phyloP scores from a whole-genome alignment of 2,888 invertebrate genomes.

The Caenorhabditis zanzibari region DNA sequence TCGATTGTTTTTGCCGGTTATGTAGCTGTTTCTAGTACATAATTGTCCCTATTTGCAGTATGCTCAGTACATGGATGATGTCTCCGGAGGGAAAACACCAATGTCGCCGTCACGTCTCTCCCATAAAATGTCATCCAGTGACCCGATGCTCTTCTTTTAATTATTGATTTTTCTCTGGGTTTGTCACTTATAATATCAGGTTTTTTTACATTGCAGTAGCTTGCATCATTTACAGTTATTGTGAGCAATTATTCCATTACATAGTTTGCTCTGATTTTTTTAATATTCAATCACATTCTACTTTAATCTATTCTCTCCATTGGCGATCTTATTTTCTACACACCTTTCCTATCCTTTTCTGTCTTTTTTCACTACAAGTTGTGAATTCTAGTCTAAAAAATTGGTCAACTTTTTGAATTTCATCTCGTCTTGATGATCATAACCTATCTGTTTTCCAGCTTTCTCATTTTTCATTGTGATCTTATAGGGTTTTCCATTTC shows the following conservation, averaged over 20 bases:
- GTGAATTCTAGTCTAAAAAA: constrained; percentile 28
- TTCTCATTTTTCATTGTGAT: constrained; percentile 68
- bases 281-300: not conserved
- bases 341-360: constrained; percentile 19
- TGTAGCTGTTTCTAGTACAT: not conserved
- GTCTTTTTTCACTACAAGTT: constrained; percentile 31
- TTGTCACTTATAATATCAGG: constrained; percentile 63
- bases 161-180: constrained; percentile 39
- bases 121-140: constrained; percentile 77
- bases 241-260: not conserved
- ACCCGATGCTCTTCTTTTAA: constrained; percentile 79
- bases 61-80: constrained; percentile 80
- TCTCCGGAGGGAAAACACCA: constrained; percentile 71
- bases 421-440: not conserved
- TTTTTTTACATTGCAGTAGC: constrained; percentile 21
- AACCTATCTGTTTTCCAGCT: constrained; percentile 43
- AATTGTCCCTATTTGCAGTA: constrained; percentile 70
- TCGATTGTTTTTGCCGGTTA: constrained; percentile 59
- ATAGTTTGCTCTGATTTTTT: constrained; percentile 1
- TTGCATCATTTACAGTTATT: not conserved
- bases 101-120: constrained; percentile 74
- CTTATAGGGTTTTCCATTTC: constrained; percentile 63
- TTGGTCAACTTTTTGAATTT: constrained; percentile 15
- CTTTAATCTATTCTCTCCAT: not conserved
- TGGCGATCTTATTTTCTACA: not conserved